A percentile compares a stretch with the other conserved stretches of the same genome.
phyloP scores from a whole-genome alignment of 2,113 vertebrate species.

The Dipodomys merriami region DNA sequence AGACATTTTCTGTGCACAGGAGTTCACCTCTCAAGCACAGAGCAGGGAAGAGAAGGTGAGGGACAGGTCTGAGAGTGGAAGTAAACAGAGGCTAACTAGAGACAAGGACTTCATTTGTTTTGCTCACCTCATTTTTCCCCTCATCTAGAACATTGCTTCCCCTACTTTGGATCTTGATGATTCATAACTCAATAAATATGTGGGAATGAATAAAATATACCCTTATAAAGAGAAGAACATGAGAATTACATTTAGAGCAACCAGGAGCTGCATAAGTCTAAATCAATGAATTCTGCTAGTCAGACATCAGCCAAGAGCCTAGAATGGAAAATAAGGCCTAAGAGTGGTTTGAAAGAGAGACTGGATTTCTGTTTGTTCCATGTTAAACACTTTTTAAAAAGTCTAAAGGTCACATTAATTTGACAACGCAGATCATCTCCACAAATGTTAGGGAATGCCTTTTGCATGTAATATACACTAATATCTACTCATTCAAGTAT shows the following conservation, averaged over 20 bases:
- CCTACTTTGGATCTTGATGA: not conserved
- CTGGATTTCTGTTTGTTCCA: not conserved
- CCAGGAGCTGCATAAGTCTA: not conserved
- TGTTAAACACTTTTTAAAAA: not conserved
- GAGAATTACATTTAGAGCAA: not conserved
- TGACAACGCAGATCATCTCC: not conserved
- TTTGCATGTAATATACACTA: not conserved
- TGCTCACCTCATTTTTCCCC: not conserved
- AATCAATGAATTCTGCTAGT: not conserved
- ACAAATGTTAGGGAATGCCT: slow-evolving; percentile 32
- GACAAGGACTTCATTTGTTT: not conserved
- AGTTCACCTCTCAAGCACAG: not conserved
- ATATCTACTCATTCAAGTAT: not conserved
- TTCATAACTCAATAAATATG: not conserved
- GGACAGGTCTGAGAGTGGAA: not conserved
- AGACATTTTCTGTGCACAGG: not conserved
- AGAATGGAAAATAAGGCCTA: not conserved
- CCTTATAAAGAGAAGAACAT: not conserved
- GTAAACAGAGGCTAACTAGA: not conserved
- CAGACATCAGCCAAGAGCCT: not conserved
- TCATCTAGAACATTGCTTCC: not conserved
- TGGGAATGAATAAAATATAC: not conserved
- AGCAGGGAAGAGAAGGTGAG: not conserved
- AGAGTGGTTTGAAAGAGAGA: not conserved
- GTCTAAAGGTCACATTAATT: slow-evolving; percentile 1